These are phyloP conservation scores for Lates japonicus DNA, from an alignment of 2,797 vertebrate genomes.

Conservation along the genomic window DNA sequence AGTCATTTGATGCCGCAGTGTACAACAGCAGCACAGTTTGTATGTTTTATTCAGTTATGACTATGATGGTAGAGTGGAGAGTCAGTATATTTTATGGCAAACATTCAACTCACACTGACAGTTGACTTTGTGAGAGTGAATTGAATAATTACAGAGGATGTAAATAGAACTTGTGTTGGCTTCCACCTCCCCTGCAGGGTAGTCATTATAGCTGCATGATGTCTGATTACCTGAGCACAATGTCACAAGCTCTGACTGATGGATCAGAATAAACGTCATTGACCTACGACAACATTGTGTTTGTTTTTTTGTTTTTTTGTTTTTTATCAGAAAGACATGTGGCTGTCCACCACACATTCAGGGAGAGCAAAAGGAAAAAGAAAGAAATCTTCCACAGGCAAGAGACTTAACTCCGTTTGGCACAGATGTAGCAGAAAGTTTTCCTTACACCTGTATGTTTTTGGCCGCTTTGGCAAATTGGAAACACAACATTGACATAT, in stretches of 20 bases:
- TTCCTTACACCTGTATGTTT: neutral
- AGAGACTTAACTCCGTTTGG: too few relatives aligned
- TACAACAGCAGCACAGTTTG: neutral
- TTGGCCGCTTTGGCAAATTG: neutral
- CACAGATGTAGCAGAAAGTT: too few relatives aligned
- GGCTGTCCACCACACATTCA: neutral
- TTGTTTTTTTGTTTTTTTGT: neutral
- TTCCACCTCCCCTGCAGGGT: slow-evolving; percentile 54
- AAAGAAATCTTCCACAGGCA: neutral
- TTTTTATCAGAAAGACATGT: neutral
- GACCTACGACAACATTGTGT: neutral
- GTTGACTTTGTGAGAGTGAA: slow-evolving; percentile 61
- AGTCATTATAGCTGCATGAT: slow-evolving; percentile 72
- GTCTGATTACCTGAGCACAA: slow-evolving; percentile 75
- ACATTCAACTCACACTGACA: slow-evolving; percentile 25
- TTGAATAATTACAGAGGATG: slow-evolving; percentile 76
- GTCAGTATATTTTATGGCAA: slow-evolving; percentile 23
- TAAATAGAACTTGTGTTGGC: slow-evolving; percentile 74
- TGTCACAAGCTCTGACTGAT: slow-evolving; percentile 50
- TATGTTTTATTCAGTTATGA: slow-evolving; percentile 21
- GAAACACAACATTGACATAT: neutral
- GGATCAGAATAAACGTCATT: slow-evolving; percentile 14
- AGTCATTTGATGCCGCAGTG: neutral
- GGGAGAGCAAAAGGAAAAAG: neutral
- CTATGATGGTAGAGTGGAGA: neutral